phyloP scores from a whole-genome alignment of 2,797 vertebrate genomes.

The Halcyon chelicuti region DNA sequence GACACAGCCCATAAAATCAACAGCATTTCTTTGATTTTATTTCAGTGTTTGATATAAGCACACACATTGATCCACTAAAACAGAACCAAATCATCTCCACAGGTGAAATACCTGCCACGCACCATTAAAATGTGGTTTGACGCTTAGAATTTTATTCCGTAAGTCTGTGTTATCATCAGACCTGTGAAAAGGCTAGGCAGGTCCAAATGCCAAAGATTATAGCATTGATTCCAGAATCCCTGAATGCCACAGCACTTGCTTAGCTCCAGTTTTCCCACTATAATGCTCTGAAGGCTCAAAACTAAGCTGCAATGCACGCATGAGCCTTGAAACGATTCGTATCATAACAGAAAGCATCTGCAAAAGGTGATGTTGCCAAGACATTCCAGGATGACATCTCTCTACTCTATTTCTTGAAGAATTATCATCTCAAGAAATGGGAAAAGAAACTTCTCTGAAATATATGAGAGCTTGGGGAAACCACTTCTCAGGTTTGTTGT shows the following conservation, averaged over 20 bases:
- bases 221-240: neutral
- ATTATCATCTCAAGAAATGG: neutral
- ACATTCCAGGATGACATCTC: neutral
- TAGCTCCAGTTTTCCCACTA: neutral
- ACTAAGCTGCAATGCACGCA: neutral
- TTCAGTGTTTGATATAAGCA: conserved; percentile 38
- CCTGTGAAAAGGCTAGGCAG: neutral
- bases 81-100: neutral
- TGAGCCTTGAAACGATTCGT: neutral
- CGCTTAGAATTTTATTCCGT: neutral
- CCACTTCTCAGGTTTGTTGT: neutral
- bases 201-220: neutral
- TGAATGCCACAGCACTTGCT: neutral
- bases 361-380: neutral
- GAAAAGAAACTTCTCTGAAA: neutral
- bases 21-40: conserved; percentile 47
- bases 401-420: neutral
- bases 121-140: neutral
- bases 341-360: neutral
- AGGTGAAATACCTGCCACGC: neutral
- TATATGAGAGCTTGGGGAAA: neutral
- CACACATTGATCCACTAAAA: neutral
- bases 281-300: neutral
- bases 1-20: conserved; percentile 33
- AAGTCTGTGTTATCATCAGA: neutral